Evolutionary conservation across 2,797 vertebrate genomes (phyloP), one percentile per base, ranked within the genome.

Genomic region (Picus viridis): DNA sequence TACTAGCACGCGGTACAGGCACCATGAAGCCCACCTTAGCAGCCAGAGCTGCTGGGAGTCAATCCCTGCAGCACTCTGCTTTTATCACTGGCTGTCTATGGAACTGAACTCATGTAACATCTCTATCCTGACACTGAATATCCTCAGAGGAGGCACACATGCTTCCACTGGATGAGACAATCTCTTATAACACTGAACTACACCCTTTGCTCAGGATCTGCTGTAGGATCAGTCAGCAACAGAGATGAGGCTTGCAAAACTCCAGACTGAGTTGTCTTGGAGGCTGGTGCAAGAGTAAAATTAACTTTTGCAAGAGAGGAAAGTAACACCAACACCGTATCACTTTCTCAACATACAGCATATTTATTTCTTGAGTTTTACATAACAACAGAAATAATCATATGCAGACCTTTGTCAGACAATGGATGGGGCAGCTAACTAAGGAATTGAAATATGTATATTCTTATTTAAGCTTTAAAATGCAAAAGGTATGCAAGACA

Each of bases 241-340:
- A 71, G 74, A 68, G 58, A 56, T 0, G 14, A 86, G 54, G 80
- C 83, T 95, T 95, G 89, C 93, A 92, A 95, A 95, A 94, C 82
- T 65, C 77, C 58, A 26, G 72, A 91, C 62, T 77, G 70, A 69
- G 61, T 11, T 88, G 71, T 89, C 89, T 92, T 68, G 77, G 76
- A 70, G 89, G 53, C 80, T 94, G 90, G 85, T 68, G 92, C 83
- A 95, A 94, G 89, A 94, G n/a, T 51, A 78, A 75, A 92, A 89
- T 16, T 59, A 83, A 82, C 83, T 96, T 91, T 88, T 88, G 92
- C 87, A 96, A 95, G 80, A 95, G 61, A 79, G 34, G 72, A 93
- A 89, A 76, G 65, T 67, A 86, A 82, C 32, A 85, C 61, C 65
- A 58, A 82, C 47, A 77, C 15, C 7, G 2, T 41, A 54, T 19